Conservation (phyloP, 2,797 vertebrate species). For the Telmatherina bonti region DNA sequence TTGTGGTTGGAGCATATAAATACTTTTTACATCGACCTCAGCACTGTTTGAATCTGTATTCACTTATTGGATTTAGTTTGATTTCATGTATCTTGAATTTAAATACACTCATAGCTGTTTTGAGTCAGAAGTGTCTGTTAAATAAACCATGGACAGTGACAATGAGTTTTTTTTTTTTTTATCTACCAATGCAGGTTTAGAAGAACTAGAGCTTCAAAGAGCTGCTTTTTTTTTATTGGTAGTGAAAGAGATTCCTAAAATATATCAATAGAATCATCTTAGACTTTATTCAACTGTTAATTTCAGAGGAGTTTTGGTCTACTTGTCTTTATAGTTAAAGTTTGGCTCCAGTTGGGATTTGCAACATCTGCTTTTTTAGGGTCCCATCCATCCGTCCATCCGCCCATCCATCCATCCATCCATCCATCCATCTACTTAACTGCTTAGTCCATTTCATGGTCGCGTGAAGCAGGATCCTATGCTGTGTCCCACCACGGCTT, state of each 20-base stretch:
- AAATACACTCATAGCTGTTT: neutral
- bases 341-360: too few species aligned
- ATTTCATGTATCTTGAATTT: neutral
- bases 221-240: neutral
- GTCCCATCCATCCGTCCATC: too few species aligned
- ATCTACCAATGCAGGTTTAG: too few species aligned
- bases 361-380: too few species aligned
- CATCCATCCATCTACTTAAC: too few species aligned
- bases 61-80: neutral
- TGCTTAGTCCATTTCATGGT: too few species aligned
- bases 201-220: neutral
- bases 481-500: too few species aligned
- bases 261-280: too few species aligned
- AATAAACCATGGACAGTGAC: neutral
- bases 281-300: neutral
- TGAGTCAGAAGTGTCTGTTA: neutral
- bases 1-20: constrained; percentile 55
- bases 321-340: too few species aligned
- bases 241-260: neutral
- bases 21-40: neutral
- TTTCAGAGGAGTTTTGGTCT: too few species aligned
- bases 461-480: too few species aligned
- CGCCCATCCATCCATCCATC: too few species aligned
- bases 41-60: neutral
- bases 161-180: neutral